These are phyloP conservation scores for Yponomeuta cagnagella DNA, from an alignment of 2,888 invertebrate species.

Conservation along the genomic window DNA sequence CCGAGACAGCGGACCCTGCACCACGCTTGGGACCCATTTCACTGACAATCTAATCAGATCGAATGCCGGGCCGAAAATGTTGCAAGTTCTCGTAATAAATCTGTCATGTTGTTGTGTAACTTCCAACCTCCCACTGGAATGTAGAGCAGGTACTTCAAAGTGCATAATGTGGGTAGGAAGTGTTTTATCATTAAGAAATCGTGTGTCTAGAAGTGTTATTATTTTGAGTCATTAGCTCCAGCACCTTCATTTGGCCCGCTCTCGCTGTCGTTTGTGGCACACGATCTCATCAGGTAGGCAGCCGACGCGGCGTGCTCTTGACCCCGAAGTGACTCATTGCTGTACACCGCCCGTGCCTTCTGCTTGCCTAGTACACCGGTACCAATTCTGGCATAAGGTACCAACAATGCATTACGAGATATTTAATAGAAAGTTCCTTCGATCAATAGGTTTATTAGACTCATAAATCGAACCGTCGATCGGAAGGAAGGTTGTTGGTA, in stretches of 20 bases:
- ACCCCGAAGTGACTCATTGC: slow-evolving; percentile 45
- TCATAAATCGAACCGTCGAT: neutral
- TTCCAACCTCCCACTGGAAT: neutral
- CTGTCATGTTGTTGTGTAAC: slow-evolving; percentile 5
- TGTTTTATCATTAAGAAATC: neutral
- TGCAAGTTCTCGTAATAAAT: slow-evolving; percentile 2
- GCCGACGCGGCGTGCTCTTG: slow-evolving; percentile 59
- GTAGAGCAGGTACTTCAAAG: neutral
- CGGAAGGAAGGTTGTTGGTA: neutral
- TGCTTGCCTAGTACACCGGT: slow-evolving; percentile 4
- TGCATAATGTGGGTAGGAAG: neutral
- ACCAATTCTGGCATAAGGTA: neutral
- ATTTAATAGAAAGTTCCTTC: neutral
- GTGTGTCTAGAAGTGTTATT: neutral
- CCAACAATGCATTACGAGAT: slow-evolving; percentile 12
- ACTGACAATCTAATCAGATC: slow-evolving; percentile 56
- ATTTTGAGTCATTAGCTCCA: neutral
- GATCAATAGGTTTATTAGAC: neutral
- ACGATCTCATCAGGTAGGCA: slow-evolving; percentile 52
- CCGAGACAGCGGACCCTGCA: slow-evolving; percentile 39
- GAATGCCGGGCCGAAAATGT: slow-evolving; percentile 16
- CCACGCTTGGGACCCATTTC: slow-evolving; percentile 37
- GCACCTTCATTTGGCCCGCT: neutral
- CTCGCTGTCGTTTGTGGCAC: slow-evolving; percentile 15
- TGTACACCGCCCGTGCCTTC: slow-evolving; percentile 12